phyloP scores from a whole-genome alignment of 2,113 vertebrate species.

The Onychostruthus taczanowskii region DNA sequence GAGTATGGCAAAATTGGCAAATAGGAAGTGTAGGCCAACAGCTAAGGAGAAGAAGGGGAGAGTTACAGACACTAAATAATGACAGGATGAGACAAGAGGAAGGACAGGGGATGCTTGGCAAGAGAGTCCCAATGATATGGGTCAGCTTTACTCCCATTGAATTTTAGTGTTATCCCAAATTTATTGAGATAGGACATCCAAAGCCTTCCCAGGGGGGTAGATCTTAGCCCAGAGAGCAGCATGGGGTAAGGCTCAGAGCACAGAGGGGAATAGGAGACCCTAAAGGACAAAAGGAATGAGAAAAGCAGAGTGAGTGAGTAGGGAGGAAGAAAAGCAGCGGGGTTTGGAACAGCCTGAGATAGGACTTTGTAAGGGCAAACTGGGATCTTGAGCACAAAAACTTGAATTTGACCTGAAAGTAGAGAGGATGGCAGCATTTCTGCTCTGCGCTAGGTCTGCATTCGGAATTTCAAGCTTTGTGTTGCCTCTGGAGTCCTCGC shows the following conservation, averaged over 20 bases:
- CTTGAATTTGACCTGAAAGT: neutral
- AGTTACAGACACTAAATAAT: neutral
- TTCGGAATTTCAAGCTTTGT: neutral
- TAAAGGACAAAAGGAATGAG: neutral
- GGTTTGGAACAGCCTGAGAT: neutral
- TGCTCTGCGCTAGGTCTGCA: neutral
- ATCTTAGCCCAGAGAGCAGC: neutral
- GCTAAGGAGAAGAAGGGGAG: neutral
- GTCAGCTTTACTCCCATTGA: neutral
- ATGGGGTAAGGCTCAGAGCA: neutral
- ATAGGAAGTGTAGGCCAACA: neutral
- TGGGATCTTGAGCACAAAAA: neutral
- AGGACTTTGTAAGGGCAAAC: neutral
- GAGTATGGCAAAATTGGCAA: neutral
- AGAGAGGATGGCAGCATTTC: neutral
- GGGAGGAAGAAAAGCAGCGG: neutral
- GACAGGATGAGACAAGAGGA: neutral
- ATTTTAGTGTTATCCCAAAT: neutral
- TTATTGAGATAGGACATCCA: neutral
- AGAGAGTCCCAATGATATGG: neutral
- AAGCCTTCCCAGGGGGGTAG: neutral
- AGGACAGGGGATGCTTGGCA: neutral
- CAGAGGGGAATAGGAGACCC: neutral
- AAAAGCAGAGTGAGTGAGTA: neutral
- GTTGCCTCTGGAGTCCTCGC: neutral